These are phyloP conservation scores for Scaptomyza caliginosa DNA, from an alignment of 2,888 invertebrate species.

Conservation along the genomic window DNA sequence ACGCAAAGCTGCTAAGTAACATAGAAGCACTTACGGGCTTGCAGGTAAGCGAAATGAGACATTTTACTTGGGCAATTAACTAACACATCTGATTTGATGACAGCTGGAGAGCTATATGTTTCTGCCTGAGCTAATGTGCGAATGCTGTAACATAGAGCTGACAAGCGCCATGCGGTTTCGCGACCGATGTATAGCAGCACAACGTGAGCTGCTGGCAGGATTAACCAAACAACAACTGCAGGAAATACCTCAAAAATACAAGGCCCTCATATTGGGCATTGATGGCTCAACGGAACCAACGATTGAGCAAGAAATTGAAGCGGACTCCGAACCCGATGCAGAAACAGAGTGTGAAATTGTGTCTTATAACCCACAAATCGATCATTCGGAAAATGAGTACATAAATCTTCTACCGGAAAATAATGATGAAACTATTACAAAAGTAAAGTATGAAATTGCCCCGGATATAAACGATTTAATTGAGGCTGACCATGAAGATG, in stretches of 20 bases:
- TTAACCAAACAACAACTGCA: conserved; percentile 51
- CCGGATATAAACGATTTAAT: conserved; percentile 49
- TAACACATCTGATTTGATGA: background rate
- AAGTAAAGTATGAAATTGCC: conserved; percentile 45
- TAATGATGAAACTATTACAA: conserved; percentile 11
- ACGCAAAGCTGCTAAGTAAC: conserved; percentile 53
- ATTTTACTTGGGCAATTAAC: conserved; percentile 5
- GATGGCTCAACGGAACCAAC: background rate
- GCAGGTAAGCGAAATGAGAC: conserved; percentile 30
- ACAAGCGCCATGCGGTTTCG: conserved; percentile 54
- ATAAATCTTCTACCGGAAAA: conserved; percentile 32
- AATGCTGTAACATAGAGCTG: conserved; percentile 61
- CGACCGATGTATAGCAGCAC: conserved; percentile 63
- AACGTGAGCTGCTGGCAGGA: conserved; percentile 50
- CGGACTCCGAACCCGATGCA: conserved; percentile 29
- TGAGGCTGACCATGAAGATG: conserved; percentile 52
- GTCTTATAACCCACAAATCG: conserved; percentile 8
- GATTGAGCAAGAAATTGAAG: conserved; percentile 21
- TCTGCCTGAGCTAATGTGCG: conserved; percentile 65
- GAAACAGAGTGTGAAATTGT: conserved; percentile 20
- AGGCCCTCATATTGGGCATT: conserved; percentile 44
- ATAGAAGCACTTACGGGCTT: conserved; percentile 63
- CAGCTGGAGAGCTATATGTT: conserved; percentile 52
- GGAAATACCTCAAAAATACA: conserved; percentile 48
- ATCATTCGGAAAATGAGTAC: conserved; percentile 18